Evolutionary conservation across 2,113 vertebrate species (phyloP), one percentile per base, ranked within the genome.

Genomic region (Mesitornis unicolor): DNA sequence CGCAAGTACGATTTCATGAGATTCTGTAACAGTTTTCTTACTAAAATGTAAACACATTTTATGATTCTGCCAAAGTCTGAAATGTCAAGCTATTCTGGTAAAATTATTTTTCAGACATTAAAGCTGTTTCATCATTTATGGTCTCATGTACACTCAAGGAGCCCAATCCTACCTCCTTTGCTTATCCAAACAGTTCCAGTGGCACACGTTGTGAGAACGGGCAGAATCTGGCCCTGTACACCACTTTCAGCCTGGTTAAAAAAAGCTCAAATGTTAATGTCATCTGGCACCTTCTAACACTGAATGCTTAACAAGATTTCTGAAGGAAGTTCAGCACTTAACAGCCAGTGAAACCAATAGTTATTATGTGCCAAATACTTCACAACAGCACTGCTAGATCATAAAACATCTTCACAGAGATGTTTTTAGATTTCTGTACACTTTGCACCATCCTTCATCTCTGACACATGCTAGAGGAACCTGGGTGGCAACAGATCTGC

Each of bases 91-190:
- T 40, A 48, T 69, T 83, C n/a, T 38, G 57, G 38, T 48, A 70
- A 25, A n/a, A 45, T 45, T 68, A 18, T 84, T 92, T 88, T 89
- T 81, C 59, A 87, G 56, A 54, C 8, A 35, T 13, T 48, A 48
- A 79, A 77, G 16, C 24, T 56, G 14, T 73, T 92, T 75, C 26
- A 70, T 48, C 1, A 5, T 84, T 81, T 76, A 83, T 47, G 59
- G 26, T 28, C 86, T 83, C 20, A 10, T 0, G 1, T 40, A 31
- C 0, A 0, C 29, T 29, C 18, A 77, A 29, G 40, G 50, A 84
- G 51, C 54, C 20, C 3, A 36, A 5, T 69, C n/a, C 28, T n/a
- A n/a, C 6, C 21, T 78, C 31, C 36, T 84, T 33, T n/a, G 54
- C 50, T 73, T 84, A 84, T 6, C 13, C 50, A 48, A 61, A 74